phyloP scores from a whole-genome alignment of 2,888 invertebrate genomes.

The Tenthredo notha region DNA sequence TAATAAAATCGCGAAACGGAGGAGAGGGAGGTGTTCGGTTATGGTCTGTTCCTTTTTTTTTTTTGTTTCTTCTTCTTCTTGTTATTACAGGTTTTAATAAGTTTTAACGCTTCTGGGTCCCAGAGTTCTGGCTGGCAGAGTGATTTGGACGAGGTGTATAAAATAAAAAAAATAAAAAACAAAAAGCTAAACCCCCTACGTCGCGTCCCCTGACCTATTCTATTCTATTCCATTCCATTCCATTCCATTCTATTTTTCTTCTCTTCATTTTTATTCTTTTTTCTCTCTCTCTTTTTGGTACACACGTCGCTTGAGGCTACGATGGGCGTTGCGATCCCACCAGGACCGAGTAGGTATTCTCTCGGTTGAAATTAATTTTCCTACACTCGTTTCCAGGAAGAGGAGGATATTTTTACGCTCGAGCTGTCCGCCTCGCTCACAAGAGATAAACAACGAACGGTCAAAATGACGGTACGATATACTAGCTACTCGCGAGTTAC shows the following conservation, averaged over 20 bases:
- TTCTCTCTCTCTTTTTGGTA: background rate
- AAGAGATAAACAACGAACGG: slow-evolving; percentile 36
- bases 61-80: too few relatives aligned
- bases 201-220: slow-evolving; percentile 21
- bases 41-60: background rate
- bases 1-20: background rate
- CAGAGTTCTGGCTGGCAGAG: too few relatives aligned
- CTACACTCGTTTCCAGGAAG: background rate
- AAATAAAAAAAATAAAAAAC: background rate
- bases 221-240: background rate
- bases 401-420: slow-evolving; percentile 28
- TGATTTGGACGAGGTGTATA: background rate
- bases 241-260: background rate
- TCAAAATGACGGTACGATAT: slow-evolving; percentile 22
- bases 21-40: background rate
- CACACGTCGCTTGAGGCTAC: slow-evolving; percentile 20
- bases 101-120: background rate
- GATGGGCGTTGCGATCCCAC: background rate
- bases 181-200: background rate
- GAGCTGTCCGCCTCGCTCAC: slow-evolving; percentile 25
- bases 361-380: slow-evolving; percentile 34
- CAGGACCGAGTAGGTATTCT: background rate
- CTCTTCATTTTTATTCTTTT: too few relatives aligned
- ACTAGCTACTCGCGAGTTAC: slow-evolving; percentile 66
- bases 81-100: background rate